Conservation (phyloP, 2,113 vertebrate genomes). For the Willisornis vidua region DNA sequence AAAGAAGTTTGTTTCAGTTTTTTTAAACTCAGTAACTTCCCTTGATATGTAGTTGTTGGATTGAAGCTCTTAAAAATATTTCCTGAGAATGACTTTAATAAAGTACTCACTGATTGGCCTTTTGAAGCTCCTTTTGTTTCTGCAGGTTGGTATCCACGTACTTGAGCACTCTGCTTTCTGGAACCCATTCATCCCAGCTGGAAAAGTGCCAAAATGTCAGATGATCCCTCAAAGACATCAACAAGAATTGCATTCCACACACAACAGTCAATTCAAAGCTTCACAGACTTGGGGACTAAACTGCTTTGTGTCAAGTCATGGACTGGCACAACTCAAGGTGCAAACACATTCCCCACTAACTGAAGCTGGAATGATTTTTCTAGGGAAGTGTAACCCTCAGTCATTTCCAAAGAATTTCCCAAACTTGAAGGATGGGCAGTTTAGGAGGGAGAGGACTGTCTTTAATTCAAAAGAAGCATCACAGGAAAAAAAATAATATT, state of each 20-base stretch:
- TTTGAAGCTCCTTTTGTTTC: slow-evolving; percentile 99
- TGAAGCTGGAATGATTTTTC: not conserved
- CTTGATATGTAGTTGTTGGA: not conserved
- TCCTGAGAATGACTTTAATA: not conserved
- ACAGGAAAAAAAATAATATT: not conserved
- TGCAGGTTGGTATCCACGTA: slow-evolving; percentile 99
- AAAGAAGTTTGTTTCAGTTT: not conserved
- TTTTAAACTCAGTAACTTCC: not conserved
- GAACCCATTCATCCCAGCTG: slow-evolving; percentile 99
- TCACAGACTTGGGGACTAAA: not conserved
- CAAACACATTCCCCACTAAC: not conserved
- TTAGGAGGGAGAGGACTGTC: not conserved
- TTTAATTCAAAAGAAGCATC: not conserved
- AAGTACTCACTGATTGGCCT: slow-evolving; percentile 94
- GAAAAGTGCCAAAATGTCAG: not conserved
- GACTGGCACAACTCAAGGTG: not conserved
- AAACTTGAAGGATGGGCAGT: not conserved
- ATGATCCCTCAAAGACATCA: not conserved
- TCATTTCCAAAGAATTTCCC: not conserved
- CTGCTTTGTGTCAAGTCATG: not conserved
- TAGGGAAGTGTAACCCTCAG: not conserved
- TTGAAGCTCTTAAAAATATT: not conserved
- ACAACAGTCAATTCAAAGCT: not conserved
- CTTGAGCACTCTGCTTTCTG: slow-evolving; percentile 99
- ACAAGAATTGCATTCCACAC: not conserved